Evolutionary conservation across 2,888 invertebrate species (phyloP).

Genomic region (Folsomia candida): DNA sequence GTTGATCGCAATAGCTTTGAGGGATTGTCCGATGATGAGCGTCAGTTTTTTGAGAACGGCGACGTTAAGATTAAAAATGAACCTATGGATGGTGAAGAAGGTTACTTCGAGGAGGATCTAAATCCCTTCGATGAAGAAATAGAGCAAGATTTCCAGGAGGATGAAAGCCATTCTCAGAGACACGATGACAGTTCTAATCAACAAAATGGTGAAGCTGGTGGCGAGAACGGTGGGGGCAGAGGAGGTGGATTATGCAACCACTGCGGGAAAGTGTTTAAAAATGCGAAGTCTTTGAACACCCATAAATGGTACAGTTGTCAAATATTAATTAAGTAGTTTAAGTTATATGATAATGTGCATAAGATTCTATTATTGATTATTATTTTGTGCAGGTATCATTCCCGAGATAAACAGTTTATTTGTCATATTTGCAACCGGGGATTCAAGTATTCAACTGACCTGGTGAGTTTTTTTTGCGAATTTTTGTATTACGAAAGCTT

Average conservation of each 20-base stretch:
- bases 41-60: not conserved
- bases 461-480: no score
- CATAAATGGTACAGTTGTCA: slow-evolving; percentile 38
- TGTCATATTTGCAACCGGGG: slow-evolving; percentile 34
- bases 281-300: slow-evolving; percentile 28
- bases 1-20: not conserved
- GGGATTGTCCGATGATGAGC: not conserved
- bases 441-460: slow-evolving; percentile 31
- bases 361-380: no score
- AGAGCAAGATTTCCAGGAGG: not conserved
- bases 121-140: not conserved
- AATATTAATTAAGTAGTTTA: no score
- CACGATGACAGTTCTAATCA: not conserved
- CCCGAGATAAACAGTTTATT: slow-evolving; percentile 24
- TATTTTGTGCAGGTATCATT: no score
- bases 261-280: slow-evolving; percentile 28
- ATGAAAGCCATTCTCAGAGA: not conserved
- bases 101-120: not conserved
- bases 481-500: no score
- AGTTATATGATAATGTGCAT: no score
- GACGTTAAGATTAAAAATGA: not conserved
- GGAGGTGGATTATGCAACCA: slow-evolving; percentile 17
- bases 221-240: not conserved
- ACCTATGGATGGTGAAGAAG: not conserved
- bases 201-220: slow-evolving; percentile 3